Conservation (phyloP, 2,113 vertebrate genomes). For the Melanostigma gelatinosum region DNA sequence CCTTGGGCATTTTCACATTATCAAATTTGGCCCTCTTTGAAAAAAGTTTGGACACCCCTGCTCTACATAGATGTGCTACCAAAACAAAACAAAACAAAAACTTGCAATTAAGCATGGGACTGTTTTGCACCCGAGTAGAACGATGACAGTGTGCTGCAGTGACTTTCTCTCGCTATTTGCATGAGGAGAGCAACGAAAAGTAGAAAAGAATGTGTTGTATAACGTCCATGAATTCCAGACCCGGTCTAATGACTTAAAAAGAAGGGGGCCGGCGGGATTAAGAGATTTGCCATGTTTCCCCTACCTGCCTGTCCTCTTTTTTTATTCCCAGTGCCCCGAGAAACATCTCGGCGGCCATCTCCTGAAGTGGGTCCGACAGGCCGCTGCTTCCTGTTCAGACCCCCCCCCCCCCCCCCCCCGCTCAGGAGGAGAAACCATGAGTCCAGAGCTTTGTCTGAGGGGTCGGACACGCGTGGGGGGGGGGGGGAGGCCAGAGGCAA, state of each 20-base stretch:
- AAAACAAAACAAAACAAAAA: conserved; percentile 4
- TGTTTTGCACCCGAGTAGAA: conserved; percentile 15
- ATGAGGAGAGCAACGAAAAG: conserved; percentile 65
- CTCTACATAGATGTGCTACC: conserved; percentile 12
- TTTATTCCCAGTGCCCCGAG: conserved; percentile 54
- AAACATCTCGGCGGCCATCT: conserved; percentile 65
- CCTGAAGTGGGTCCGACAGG: conserved; percentile 46
- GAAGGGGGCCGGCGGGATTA: conserved; percentile 74
- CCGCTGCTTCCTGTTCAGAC: conserved; percentile 70
- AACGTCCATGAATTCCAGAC: conserved; percentile 79
- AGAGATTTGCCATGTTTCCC: conserved; percentile 77
- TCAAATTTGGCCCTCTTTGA: too few species aligned
- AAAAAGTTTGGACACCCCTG: too few species aligned
- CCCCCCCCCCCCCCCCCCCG: conserved; percentile 45
- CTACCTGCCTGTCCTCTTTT: conserved; percentile 58
- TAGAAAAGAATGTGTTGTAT: conserved; percentile 76
- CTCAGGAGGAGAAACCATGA: conserved; percentile 76
- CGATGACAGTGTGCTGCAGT: conserved; percentile 5
- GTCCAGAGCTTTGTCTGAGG: conserved; percentile 46
- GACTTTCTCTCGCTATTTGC: conserved; percentile 56
- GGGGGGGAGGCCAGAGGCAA: conserved; percentile 41
- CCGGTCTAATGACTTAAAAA: conserved; percentile 84
- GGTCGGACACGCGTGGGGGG: conserved; percentile 54
- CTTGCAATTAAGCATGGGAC: conserved; percentile 7
- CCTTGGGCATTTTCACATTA: too few species aligned